Base-by-base conservation (phyloP, 37 sponge, comb jelly and placozoan genomes). In the Chondrilla cf. caribensis region DNA sequence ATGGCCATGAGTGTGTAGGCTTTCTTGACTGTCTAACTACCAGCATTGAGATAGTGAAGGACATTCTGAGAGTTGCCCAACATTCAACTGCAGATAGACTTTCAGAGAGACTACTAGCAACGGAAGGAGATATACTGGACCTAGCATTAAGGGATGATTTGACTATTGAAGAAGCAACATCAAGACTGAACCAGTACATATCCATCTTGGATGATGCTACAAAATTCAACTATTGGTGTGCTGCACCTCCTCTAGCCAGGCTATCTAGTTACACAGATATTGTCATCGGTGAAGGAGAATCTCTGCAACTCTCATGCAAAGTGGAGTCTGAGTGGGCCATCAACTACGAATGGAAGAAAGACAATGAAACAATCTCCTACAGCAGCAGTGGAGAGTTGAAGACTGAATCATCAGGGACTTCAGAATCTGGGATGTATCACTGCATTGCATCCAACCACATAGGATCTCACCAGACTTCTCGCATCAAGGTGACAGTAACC, bases 171-270 rank as follows among this genome's bases (percentile, higher is more conserved):
- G 76, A 73, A 15, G 76, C 76, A n/a, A 42, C 24, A 39, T n/a
- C 41, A 22, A 39, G 24, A 42, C 2, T 73, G 44, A 40, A 18
- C 24, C 38, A 73, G 21, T 36, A 41, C 22, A 39, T 38, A 24
- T 15, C 31, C 44, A 73, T 73, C 40, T 32, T 73, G 25, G 44
- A 73, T 24, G 8, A 5, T 15, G 76, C 76, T 36, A 3, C 36
- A 43, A 43, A 73, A 2, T 39, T 73, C 15, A 43, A 40, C 44
- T 73, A 73, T 37, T 73, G 76, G 76, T 73, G 76, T 73, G 76
- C 76, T 24, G 19, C 43, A 38, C 3, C 24, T 19, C 76, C 76
- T 17, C 41, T 24, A 40, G 76, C 36, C 2, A 37, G 24, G 3
- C 43, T 73, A 0, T 47, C 51, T 47, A 11, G 1, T 24, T 3